Evolutionary conservation across 2,113 vertebrate genomes (phyloP).

Genomic region (Dasyornis broadbenti): DNA sequence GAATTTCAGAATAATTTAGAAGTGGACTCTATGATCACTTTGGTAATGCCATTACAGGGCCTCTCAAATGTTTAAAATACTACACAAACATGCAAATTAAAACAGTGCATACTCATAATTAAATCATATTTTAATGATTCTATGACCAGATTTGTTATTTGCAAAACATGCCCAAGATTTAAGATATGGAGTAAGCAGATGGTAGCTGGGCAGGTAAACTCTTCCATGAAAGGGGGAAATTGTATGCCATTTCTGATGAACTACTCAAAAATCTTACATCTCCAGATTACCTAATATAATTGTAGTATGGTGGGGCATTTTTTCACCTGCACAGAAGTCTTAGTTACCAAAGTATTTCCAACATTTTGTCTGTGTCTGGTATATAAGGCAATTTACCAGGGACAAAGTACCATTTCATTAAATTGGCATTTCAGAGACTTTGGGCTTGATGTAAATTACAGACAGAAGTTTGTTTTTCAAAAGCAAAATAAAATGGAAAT

Average conservation of each 20-base stretch:
- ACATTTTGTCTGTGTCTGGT: neutral
- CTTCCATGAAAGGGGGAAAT: neutral
- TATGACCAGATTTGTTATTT: neutral
- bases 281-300: neutral
- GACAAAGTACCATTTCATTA: neutral
- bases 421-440: neutral
- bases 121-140: neutral
- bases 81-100: neutral
- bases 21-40: neutral
- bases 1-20: neutral
- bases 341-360: neutral
- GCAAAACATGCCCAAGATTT: neutral
- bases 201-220: neutral
- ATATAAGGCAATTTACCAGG: neutral
- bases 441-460: neutral
- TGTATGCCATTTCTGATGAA: neutral
- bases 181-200: neutral
- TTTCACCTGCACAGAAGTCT: neutral
- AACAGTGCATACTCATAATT: neutral
- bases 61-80: neutral
- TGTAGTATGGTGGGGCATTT: neutral
- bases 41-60: neutral
- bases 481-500: neutral
- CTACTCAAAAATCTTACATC: neutral
- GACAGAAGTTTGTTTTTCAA: neutral